Evolutionary conservation across 1,140 invertebrate genomes (phyloP).

Genomic region (Trypoxylus dichotomus): DNA sequence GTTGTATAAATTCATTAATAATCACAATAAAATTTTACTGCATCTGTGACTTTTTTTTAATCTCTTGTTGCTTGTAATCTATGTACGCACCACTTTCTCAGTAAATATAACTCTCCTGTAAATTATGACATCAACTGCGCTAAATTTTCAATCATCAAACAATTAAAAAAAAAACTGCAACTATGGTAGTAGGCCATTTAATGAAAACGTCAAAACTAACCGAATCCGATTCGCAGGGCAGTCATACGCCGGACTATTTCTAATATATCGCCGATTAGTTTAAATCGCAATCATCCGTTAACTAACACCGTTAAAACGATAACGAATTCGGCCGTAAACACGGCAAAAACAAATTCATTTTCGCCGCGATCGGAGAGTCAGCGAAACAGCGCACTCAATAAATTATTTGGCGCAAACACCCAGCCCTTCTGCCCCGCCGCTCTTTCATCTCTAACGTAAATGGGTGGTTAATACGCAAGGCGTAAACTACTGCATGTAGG

Average conservation of each 20-base stretch:
- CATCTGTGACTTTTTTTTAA: no score
- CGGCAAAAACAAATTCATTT: conserved; percentile 10
- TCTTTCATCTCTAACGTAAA: background rate
- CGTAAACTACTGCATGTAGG: no score
- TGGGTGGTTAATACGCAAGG: background rate
- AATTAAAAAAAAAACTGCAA: no score
- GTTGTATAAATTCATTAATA: no score
- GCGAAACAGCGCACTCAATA: conserved; percentile 1
- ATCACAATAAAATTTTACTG: no score
- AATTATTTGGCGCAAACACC: background rate
- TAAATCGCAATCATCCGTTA: conserved; percentile 24
- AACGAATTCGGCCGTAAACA: conserved; percentile 11
- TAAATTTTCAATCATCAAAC: no score
- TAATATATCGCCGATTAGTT: conserved; percentile 19
- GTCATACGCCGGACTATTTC: background rate
- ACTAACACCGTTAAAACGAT: conserved; percentile 21
- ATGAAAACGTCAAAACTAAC: background rate
- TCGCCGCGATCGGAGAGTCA: conserved; percentile 11
- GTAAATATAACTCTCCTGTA: no score
- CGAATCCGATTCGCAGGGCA: background rate
- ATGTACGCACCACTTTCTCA: no score
- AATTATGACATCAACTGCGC: no score
- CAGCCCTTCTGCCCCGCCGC: background rate
- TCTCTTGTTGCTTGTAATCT: no score
- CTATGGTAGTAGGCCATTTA: no score